Evolutionary conservation across 2,797 vertebrate species (phyloP), one percentile per base, ranked within the genome.

Genomic region (Anguilla obscura): DNA sequence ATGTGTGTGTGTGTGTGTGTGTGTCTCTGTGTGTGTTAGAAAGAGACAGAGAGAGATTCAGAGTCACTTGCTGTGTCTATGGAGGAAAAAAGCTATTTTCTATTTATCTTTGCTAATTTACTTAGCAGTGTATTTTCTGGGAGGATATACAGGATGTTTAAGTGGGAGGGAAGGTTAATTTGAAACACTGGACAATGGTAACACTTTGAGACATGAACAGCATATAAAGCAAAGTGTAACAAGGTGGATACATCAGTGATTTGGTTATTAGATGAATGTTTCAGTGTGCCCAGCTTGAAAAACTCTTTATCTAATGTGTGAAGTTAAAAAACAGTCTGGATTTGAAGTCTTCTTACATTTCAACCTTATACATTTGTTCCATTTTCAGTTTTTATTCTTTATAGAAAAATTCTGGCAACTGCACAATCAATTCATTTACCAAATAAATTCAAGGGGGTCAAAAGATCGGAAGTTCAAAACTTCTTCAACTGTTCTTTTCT

Each of bases 391-490:
- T 71, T 71, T 7, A 71, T 40, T 40, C 40, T 16, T 40, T 76
- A 1, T 3, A n/a, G 45, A 45, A 82, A 45, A 79, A 45, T 0
- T 79, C 74, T 50, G 18, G 79, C 45, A 8, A 50, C 79, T n/a
- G 79, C 79, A 48, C 40, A 82, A 80, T 45, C 76, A 80, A 82
- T 50, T 10, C 24, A n/a, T 50, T 82, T 48, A 82, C 27, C 1
- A 45, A 50, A 50, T 48, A 48, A 8, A 82, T 24, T 82, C 6
- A 14, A 50, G 79, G 18, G 24, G 79, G 40, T 50, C 40, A 8
- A 50, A n/a, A 82, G 79, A 76, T 40, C 74, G 3, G 79, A 82
- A 82, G 79, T 82, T 82, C 45, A 45, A 21, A 82, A 79, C 74
- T 79, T 79, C 74, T 74, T 36, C 10, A 36, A 74, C 69, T n/a